A percentile compares a stretch with the other conserved stretches of the same genome.
Evolutionary conservation across 2,888 invertebrate species (phyloP).

Genomic region (Drosophila prostipennis): DNA sequence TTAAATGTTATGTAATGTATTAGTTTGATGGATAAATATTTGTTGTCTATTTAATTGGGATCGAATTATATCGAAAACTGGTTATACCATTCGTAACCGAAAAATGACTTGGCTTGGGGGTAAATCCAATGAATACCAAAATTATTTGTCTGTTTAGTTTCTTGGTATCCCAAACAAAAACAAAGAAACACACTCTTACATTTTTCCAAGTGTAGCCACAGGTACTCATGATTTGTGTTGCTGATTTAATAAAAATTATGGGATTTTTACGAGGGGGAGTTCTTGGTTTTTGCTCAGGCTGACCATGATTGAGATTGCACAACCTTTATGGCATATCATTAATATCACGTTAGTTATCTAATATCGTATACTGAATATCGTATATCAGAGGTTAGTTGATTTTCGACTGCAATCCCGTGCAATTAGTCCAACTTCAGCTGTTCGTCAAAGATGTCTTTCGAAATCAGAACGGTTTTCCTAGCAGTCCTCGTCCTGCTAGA

Average conservation of each 20-base stretch:
- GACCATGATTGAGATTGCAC: conserved; percentile 52
- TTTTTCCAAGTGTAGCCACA: background rate
- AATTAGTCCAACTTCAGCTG: conserved; percentile 58
- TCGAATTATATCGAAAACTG: no score
- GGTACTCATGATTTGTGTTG: conserved; percentile 30
- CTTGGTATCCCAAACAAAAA: background rate
- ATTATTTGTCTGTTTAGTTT: background rate
- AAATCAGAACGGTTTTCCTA: conserved; percentile 26
- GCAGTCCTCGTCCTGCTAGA: conserved; percentile 30
- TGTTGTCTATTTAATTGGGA: no score
- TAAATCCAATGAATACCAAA: background rate
- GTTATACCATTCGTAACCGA: no score
- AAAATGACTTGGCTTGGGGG: no score
- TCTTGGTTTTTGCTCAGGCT: conserved; percentile 34
- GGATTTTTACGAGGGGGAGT: conserved; percentile 56
- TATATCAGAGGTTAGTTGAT: conserved; percentile 38
- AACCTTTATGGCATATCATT: conserved; percentile 56
- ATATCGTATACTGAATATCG: conserved; percentile 38
- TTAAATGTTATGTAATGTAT: no score
- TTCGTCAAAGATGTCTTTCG: conserved; percentile 56
- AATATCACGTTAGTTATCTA: conserved; percentile 55
- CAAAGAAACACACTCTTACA: no score
- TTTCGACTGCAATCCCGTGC: conserved; percentile 8
- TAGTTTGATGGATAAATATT: no score
- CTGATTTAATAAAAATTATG: conserved; percentile 51